These are phyloP conservation scores for Lindbergichthys nudifrons DNA, from an alignment of 2,797 vertebrate genomes.

Conservation along the genomic window DNA sequence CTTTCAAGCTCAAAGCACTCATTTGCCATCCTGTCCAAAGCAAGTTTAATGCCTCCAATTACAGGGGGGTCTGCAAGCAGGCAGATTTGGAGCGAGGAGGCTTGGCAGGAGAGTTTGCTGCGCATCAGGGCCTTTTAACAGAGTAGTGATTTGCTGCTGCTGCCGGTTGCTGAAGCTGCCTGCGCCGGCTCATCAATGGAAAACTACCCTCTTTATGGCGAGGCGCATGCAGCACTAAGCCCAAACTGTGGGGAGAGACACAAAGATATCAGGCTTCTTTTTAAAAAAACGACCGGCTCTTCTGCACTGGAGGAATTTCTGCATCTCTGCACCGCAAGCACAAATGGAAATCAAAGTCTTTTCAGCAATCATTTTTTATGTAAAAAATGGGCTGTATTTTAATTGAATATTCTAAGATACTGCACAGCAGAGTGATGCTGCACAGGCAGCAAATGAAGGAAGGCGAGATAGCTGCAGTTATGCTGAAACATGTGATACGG, in stretches of 20 bases:
- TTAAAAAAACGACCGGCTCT: conserved; percentile 39
- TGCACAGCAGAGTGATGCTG: conserved; percentile 32
- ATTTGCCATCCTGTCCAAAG: conserved; percentile 84
- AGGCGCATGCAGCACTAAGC: conserved; percentile 72
- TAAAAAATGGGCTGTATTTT: conserved; percentile 66
- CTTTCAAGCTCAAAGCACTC: conserved; percentile 79
- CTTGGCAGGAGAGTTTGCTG: conserved; percentile 83
- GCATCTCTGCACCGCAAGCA: conserved; percentile 71
- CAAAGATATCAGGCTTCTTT: conserved; percentile 61
- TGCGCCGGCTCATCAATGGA: conserved; percentile 80
- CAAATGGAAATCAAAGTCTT: conserved; percentile 77
- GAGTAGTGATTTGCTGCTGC: conserved; percentile 83
- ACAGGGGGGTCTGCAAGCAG: conserved; percentile 79
- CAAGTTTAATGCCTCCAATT: conserved; percentile 88
- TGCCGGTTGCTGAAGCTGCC: conserved; percentile 73
- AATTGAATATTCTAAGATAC: conserved; percentile 62
- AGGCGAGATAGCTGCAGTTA: conserved; percentile 43
- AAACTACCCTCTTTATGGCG: conserved; percentile 77
- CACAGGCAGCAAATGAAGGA: conserved; percentile 39
- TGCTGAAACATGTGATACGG: conserved; percentile 31
- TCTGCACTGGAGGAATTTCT: conserved; percentile 64
- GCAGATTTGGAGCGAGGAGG: conserved; percentile 81
- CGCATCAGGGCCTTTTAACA: conserved; percentile 86
- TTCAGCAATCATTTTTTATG: conserved; percentile 67
- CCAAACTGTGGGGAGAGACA: conserved; percentile 69